phyloP scores from a whole-genome alignment of 1,140 invertebrate species.

The Calosoma granatense region DNA sequence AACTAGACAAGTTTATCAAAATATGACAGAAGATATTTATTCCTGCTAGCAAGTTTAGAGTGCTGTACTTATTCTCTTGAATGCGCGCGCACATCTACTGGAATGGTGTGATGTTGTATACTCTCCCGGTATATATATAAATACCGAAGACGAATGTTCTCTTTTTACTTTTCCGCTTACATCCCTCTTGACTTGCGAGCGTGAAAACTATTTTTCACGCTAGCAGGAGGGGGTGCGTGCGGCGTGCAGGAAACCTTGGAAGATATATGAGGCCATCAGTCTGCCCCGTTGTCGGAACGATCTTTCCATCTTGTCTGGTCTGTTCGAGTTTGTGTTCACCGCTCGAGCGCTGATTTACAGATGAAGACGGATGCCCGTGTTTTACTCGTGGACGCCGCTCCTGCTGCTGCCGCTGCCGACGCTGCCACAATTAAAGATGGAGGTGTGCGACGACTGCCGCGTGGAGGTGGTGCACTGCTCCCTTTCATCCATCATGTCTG shows the following conservation, averaged over 20 bases:
- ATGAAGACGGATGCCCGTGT: conserved; percentile 1
- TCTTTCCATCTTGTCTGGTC: background rate
- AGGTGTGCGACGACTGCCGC: background rate
- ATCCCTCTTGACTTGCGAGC: conserved; percentile 2
- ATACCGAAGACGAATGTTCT: background rate
- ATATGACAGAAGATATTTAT: no score
- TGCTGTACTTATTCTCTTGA: no score
- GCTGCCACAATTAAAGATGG: background rate
- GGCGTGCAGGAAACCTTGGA: background rate
- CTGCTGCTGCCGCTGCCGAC: no score
- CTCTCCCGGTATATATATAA: no score
- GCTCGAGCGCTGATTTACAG: background rate
- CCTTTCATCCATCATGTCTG: background rate
- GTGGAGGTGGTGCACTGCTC: background rate
- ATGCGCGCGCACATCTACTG: no score
- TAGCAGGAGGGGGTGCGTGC: background rate
- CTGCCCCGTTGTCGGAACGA: background rate
- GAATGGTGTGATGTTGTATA: no score
- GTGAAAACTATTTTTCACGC: conserved; percentile 2
- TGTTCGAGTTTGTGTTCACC: conserved; percentile 1
- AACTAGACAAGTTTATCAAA: no score
- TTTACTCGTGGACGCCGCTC: background rate
- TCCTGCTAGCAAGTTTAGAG: no score
- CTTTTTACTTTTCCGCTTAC: conserved; percentile 9
- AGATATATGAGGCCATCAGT: background rate